Percentiles rank a stretch among this genome's conserved stretches.
Conservation (phyloP, 2,113 vertebrate genomes). For the Caranx ignobilis region DNA sequence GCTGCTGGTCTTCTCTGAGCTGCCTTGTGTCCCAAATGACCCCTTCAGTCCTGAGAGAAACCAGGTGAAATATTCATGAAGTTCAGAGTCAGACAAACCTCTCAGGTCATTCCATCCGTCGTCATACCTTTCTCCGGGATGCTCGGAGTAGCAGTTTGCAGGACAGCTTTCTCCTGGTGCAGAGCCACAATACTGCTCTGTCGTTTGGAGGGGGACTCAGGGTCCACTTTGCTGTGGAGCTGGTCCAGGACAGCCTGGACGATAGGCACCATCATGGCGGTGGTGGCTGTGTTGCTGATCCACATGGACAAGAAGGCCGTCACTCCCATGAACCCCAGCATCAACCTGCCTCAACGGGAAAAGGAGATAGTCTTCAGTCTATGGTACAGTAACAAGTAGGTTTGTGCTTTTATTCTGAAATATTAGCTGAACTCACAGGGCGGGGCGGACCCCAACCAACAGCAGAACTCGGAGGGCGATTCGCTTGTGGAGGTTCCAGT, state of each 20-base stretch:
- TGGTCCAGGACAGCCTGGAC: constrained; percentile 93
- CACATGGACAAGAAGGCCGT: constrained; percentile 99
- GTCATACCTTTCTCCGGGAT: constrained; percentile 26
- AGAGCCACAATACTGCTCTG: constrained; percentile 7
- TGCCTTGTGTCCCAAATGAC: not conserved
- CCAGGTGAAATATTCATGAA: too few species aligned
- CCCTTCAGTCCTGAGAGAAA: constrained; percentile 33
- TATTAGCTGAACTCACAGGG: constrained; percentile 87
- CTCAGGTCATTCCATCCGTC: too few species aligned
- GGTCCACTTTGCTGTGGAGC: constrained; percentile 72
- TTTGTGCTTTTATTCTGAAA: not conserved
- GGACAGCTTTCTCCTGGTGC: constrained; percentile 28
- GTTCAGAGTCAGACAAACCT: too few species aligned
- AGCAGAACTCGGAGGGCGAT: constrained; percentile 92
- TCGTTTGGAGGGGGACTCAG: not conserved
- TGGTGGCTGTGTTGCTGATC: constrained; percentile 98
- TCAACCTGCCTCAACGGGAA: constrained; percentile 84
- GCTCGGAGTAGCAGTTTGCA: not conserved
- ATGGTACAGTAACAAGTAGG: too few species aligned
- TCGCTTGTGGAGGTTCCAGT: constrained; percentile 95
- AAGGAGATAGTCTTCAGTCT: not conserved
- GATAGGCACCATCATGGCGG: constrained; percentile 98
- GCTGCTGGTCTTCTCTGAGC: constrained; percentile 18
- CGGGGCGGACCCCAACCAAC: constrained; percentile 90
- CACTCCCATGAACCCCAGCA: constrained; percentile 95